Evolutionary conservation across 2,888 invertebrate genomes (phyloP), one percentile per base, ranked within the genome.

Genomic region (Chloroclystis v-ata): DNA sequence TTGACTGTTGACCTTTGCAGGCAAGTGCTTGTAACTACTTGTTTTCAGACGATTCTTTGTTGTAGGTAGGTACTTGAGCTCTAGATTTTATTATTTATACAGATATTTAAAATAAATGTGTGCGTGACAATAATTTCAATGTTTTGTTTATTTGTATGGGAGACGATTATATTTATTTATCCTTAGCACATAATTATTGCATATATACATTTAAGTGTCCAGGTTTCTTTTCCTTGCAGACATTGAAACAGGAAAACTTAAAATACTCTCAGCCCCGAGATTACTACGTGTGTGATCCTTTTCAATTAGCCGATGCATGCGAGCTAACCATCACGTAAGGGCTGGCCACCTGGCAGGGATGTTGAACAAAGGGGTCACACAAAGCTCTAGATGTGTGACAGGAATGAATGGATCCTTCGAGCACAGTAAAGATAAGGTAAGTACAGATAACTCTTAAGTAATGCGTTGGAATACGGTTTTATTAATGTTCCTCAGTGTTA

Each of bases 341-440:
- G 49, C 43, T 37, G 46, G 50, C 57, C 59, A 57, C 57, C 55
- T 59, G 57, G 57, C 50, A 28, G 35, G 43, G 49, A 54, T 47
- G 48, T 41, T 44, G 52, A 46, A 56, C 52, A 54, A 59, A 57
- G 50, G 41, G 43, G 35, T 41, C 40, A 44, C 46, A 60, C 59
- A 61, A 61, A 61, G 56, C 53, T 49, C 53, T 52, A 53, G 56
- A 53, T 43, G 49, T 54, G 57, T 62, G 69, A 67, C 66, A 60
- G 61, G 65, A 66, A 74, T 81, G 80, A 80, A 78, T 78, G 78
- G 66, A 65, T 58, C 57, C 51, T 48, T 46, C 52, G 49, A 55
- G 59, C 45, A 42, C 37, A n/a, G 30, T 13, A 49, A 12, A 45
- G 6, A 41, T 30, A 37, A 20, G 20, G 20, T 20, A 20, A 5